Percentiles rank a stretch among this genome's conserved stretches.
phyloP scores from a whole-genome alignment of 1,140 invertebrate genomes.

The Acromyrmex heyeri region DNA sequence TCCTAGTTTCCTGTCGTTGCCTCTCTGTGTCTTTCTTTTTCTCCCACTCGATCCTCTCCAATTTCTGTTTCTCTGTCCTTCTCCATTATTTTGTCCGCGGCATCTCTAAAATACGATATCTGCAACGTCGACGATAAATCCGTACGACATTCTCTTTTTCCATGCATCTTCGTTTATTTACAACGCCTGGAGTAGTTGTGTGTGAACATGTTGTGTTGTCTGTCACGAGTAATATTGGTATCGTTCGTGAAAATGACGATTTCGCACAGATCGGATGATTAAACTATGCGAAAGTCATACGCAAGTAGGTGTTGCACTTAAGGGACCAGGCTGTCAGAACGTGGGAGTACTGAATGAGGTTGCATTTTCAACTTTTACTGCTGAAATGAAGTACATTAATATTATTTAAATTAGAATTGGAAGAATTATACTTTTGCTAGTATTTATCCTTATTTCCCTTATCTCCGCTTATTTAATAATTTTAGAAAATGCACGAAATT shows the following conservation, averaged over 20 bases:
- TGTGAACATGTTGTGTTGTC: not conserved
- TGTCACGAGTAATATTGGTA: not conserved
- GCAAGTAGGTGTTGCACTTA: not conserved
- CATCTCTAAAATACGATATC: conserved; percentile 55
- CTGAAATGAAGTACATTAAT: conserved; percentile 17
- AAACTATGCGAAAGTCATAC: conserved; percentile 7
- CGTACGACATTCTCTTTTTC: not conserved
- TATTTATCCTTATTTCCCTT: not conserved
- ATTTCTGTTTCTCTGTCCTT: conserved; percentile 4
- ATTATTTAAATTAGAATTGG: not conserved
- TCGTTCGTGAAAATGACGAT: not conserved
- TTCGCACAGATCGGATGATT: conserved; percentile 4
- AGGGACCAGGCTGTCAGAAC: not conserved
- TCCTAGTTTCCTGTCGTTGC: conserved; percentile 58
- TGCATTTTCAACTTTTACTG: not conserved
- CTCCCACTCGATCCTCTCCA: not conserved
- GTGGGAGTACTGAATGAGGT: conserved; percentile 9
- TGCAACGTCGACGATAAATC: conserved; percentile 57
- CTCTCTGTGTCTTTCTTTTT: not conserved
- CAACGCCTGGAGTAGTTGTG: not conserved
- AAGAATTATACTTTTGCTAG: not conserved
- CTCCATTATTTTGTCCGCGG: conserved; percentile 1
- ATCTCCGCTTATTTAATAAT: not conserved
- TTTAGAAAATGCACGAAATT: not conserved
- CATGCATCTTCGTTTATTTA: conserved; percentile 25